Evolutionary conservation across 1,140 invertebrate species (phyloP).

Genomic region (Colletes latitarsis): DNA sequence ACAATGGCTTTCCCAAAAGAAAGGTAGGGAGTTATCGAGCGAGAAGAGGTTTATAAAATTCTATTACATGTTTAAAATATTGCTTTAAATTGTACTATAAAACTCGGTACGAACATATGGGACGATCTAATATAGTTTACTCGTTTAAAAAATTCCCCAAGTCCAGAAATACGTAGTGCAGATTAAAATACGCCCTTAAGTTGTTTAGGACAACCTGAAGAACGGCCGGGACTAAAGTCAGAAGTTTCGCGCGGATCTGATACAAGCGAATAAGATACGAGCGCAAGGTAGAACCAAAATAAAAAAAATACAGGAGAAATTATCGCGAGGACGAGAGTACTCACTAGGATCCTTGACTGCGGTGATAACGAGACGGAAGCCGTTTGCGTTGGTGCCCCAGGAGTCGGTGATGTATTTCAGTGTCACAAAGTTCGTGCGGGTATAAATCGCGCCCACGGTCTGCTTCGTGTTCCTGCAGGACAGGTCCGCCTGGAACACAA

Average conservation of each 20-base stretch:
- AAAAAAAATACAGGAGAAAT: not conserved
- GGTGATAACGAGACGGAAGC: conserved; percentile 96
- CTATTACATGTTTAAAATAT: too few relatives aligned
- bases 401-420: conserved; percentile 95
- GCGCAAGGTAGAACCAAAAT: not conserved
- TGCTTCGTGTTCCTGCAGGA: conserved; percentile 94
- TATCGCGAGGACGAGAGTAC: conserved; percentile 76
- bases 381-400: conserved; percentile 94
- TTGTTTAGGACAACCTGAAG: not conserved
- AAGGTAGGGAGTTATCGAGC: too few relatives aligned
- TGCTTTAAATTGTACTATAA: too few relatives aligned
- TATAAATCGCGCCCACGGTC: conserved; percentile 92
- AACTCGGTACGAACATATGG: too few relatives aligned
- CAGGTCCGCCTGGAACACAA: conserved; percentile 89
- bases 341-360: conserved; percentile 96
- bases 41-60: too few relatives aligned
- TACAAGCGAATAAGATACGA: not conserved
- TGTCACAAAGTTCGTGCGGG: conserved; percentile 95
- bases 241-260: conserved; percentile 4
- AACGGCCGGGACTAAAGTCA: not conserved
- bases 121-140: too few relatives aligned
- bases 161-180: too few relatives aligned
- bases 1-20: too few relatives aligned
- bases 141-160: too few relatives aligned
- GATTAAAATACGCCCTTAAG: too few relatives aligned